A percentile compares a stretch with the other conserved stretches of the same genome.
Conservation (phyloP, 2,113 vertebrate genomes). For the Climacteris rufus region DNA sequence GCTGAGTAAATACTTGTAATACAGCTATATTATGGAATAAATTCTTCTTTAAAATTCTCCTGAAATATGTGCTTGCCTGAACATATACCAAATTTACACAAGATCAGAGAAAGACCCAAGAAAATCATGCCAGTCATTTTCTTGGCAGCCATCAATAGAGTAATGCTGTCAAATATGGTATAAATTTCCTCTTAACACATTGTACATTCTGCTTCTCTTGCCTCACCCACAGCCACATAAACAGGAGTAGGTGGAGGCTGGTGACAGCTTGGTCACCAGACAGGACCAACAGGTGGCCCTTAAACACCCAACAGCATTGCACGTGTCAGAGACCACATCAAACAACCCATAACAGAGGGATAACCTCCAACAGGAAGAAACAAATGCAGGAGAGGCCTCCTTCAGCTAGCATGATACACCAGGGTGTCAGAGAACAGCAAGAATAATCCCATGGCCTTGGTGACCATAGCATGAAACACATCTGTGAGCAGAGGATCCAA, state of each 20-base stretch:
- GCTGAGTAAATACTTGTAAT: not conserved
- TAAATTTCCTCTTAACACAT: slow-evolving; percentile 3
- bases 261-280: not conserved
- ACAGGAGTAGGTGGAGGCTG: not conserved
- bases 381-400: not conserved
- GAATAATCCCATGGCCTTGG: not conserved
- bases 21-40: not conserved
- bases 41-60: not conserved
- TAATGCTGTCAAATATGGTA: slow-evolving; percentile 26
- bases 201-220: not conserved
- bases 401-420: not conserved
- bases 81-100: slow-evolving; percentile 24
- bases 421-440: not conserved
- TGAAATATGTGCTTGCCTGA: slow-evolving; percentile 25
- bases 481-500: not conserved
- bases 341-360: not conserved
- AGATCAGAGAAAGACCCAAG: slow-evolving; percentile 12
- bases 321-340: not conserved
- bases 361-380: not conserved
- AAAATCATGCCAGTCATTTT: slow-evolving; percentile 49
- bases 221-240: not conserved
- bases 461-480: not conserved
- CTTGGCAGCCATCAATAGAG: slow-evolving; percentile 25
- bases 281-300: not conserved
- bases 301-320: not conserved